phyloP scores from a whole-genome alignment of 1,140 invertebrate species.

The Cydia pomonella region DNA sequence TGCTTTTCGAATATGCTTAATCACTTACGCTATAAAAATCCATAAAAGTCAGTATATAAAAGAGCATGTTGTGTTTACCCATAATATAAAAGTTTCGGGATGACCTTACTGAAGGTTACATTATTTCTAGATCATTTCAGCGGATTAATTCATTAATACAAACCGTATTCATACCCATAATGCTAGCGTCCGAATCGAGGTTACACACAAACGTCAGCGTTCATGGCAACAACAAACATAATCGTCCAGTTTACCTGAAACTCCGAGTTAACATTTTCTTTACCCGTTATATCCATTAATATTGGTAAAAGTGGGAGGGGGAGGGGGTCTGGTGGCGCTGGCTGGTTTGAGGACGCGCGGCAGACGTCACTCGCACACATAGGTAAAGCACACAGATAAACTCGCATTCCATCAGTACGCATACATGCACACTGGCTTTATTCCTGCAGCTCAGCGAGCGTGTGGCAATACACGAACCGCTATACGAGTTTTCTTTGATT shows the following conservation, averaged over 20 bases:
- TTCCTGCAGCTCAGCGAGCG: not conserved
- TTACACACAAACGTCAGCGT: conserved; percentile 67
- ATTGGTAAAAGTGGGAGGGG: conserved; percentile 44
- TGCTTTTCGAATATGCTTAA: conserved; percentile 34
- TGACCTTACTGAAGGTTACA: conserved; percentile 8
- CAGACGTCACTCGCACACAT: conserved; percentile 77
- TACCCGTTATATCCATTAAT: conserved; percentile 37
- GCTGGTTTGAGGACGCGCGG: conserved; percentile 56
- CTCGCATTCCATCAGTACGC: conserved; percentile 76
- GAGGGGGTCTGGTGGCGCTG: conserved; percentile 50
- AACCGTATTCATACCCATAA: conserved; percentile 72
- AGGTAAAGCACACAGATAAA: conserved; percentile 56
- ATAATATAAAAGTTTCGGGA: not conserved
- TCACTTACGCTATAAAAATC: not conserved
- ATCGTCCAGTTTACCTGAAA: conserved; percentile 48
- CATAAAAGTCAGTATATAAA: not conserved
- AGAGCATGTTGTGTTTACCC: not conserved
- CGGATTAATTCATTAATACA: conserved; percentile 59
- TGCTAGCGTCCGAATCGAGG: conserved; percentile 74
- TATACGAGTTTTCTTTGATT: not conserved
- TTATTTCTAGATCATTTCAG: conserved; percentile 46
- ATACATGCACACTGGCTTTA: conserved; percentile 63
- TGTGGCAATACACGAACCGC: not conserved
- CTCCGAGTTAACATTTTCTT: conserved; percentile 52
- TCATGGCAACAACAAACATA: conserved; percentile 73